These are phyloP conservation scores for Pteromalus puparum DNA, from an alignment of 1,140 invertebrate species.

Conservation along the genomic window DNA sequence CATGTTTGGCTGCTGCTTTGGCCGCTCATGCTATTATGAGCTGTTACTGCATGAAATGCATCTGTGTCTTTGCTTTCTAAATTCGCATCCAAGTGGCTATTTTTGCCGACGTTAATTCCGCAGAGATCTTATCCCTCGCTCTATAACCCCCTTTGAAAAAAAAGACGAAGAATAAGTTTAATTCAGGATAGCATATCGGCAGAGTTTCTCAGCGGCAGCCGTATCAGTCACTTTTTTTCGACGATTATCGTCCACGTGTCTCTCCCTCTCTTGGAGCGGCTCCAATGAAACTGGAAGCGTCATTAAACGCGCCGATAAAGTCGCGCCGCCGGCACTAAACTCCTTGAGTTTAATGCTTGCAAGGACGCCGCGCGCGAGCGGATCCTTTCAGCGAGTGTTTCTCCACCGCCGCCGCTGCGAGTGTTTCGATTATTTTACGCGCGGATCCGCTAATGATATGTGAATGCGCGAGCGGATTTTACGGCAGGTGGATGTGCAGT, in stretches of 20 bases:
- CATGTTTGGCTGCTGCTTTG: no score
- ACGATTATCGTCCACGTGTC: conserved; percentile 13
- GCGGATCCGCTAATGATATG: conserved; percentile 29
- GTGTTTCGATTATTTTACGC: conserved; percentile 28
- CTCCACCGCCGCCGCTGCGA: background rate
- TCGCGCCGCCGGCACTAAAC: conserved; percentile 55
- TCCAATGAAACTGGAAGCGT: conserved; percentile 58
- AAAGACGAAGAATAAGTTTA: background rate
- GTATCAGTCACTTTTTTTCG: conserved; percentile 24
- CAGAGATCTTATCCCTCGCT: conserved; percentile 6
- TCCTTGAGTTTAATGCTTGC: conserved; percentile 53
- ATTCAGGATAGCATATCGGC: conserved; percentile 2
- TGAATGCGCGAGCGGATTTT: background rate
- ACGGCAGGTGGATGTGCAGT: background rate
- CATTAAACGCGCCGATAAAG: conserved; percentile 62
- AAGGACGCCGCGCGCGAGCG: conserved; percentile 12
- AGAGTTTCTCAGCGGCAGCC: background rate
- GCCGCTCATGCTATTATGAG: no score
- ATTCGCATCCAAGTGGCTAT: conserved; percentile 18
- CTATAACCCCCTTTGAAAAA: background rate
- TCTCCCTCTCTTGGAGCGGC: background rate
- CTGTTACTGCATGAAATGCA: no score
- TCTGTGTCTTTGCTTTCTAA: no score
- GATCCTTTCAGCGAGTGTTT: background rate
- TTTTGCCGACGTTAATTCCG: conserved; percentile 25